Base-by-base conservation (phyloP, 2,888 invertebrate species). In the Cryptus viduatorius region DNA sequence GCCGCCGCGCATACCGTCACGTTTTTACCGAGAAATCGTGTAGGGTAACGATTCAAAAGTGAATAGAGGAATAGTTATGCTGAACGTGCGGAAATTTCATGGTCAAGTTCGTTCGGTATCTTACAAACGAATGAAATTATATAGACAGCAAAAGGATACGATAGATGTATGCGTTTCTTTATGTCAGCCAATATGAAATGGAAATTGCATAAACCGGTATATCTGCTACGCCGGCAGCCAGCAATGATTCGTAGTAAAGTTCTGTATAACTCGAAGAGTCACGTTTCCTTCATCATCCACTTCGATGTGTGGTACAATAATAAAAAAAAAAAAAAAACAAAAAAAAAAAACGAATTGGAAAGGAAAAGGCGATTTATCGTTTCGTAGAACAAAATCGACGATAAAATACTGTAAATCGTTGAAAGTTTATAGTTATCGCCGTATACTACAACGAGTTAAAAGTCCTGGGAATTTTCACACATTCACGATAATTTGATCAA, bases 51-150 rank as follows among this genome's bases (percentile, higher is more conserved):
- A 16, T 16, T 56, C 56, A 24, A 56, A 19, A 16, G 59, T 19
- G 42, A 64, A 48, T 10, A 78, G 59, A 29, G 42, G 12, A 65
- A 48, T 67, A 67, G 37, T 44, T 14, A 14, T 53, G 19, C 37
- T 19, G n/a, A 46, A 24, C 31, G 48, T 48, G 53, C 59, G 68
- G 46, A 56, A 59, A 72, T 37, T 80, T 72, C 83, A 84, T 61
- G 83, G 83, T 84, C 83, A 77, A 72, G 77, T 80, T 73, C 75
- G 65, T 76, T 76, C 61, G 77, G 61, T 50, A 24, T 71, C 48
- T 77, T 53, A 69, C 56, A 37, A 64, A 73, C 31, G 67, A 80
- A 59, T 80, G 29, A 72, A 73, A 72, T 79, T 73, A 64, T 61
- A 24, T 19, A 8, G 31, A 24, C n/a, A 19, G 29, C 10, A 48